Conservation (phyloP, 2,888 invertebrate species). For the Cetonia aurata region DNA sequence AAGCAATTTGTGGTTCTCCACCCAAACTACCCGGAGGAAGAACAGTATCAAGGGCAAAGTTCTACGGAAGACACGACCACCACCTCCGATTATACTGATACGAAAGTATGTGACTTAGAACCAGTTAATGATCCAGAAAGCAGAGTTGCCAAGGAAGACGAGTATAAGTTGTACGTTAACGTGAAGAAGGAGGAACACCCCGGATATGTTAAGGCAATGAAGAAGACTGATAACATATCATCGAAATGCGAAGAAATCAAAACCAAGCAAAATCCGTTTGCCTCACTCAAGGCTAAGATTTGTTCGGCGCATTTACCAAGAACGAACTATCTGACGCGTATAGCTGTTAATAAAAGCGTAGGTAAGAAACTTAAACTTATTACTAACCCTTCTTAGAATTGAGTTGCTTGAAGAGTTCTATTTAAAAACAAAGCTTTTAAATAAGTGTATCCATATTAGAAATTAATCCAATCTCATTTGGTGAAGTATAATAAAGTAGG, state of each 20-base stretch:
- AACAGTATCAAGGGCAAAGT: constrained; percentile 65
- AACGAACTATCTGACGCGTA: constrained; percentile 63
- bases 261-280: constrained; percentile 63
- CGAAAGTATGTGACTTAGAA: constrained; percentile 67
- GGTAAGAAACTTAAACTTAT: constrained; percentile 55
- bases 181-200: constrained; percentile 47
- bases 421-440: too few species aligned
- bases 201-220: constrained; percentile 48
- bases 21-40: constrained; percentile 62
- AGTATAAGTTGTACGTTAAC: constrained; percentile 50
- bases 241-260: constrained; percentile 61
- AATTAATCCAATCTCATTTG: too few species aligned
- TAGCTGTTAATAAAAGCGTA: constrained; percentile 66
- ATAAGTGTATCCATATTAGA: too few species aligned
- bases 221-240: constrained; percentile 64
- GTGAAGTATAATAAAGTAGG: too few species aligned
- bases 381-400: neutral
- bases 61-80: constrained; percentile 67
- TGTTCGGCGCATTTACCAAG: constrained; percentile 67
- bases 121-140: constrained; percentile 58
- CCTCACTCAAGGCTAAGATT: constrained; percentile 65
- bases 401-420: neutral
- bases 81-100: constrained; percentile 68
- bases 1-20: constrained; percentile 63
- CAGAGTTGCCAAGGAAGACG: constrained; percentile 57